Percentiles rank a stretch among this genome's conserved stretches.
Evolutionary conservation across 2,113 vertebrate genomes (phyloP).

Genomic region (Pleuronectes platessa): DNA sequence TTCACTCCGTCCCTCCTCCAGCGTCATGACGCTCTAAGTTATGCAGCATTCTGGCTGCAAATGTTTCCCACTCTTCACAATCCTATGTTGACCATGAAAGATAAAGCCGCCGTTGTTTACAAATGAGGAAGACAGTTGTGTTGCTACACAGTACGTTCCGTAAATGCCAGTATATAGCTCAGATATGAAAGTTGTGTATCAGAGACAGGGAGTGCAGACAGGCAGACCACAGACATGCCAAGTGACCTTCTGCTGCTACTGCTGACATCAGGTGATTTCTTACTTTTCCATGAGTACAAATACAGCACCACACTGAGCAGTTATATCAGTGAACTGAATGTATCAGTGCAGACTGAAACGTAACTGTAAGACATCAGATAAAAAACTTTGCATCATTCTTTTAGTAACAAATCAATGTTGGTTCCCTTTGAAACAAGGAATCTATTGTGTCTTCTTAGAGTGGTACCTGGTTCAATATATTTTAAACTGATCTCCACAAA

Average conservation of each 20-base stretch:
- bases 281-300: not conserved
- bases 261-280: constrained; percentile 13
- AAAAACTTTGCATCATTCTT: too few species aligned
- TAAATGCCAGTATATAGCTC: constrained; percentile 18
- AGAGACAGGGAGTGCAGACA: constrained; percentile 11
- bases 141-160: constrained; percentile 24
- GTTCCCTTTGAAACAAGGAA: too few species aligned
- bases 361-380: too few species aligned
- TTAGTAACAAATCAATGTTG: too few species aligned
- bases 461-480: too few species aligned
- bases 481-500: not conserved
- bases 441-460: too few species aligned
- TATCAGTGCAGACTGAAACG: too few species aligned
- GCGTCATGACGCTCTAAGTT: constrained; percentile 22
- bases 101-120: constrained; percentile 40
- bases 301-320: too few species aligned
- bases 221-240: not conserved
- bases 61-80: constrained; percentile 23
- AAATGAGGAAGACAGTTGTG: constrained; percentile 3
- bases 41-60: constrained; percentile 39
- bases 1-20: not conserved
- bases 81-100: constrained; percentile 8
- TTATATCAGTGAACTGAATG: too few species aligned
- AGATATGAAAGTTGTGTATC: constrained; percentile 36
- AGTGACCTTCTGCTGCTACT: constrained; percentile 22